A percentile compares a stretch with the other conserved stretches of the same genome.
These are phyloP conservation scores for Diglossa cyanea DNA, from an alignment of 2,797 vertebrate genomes.

Conservation along the genomic window DNA sequence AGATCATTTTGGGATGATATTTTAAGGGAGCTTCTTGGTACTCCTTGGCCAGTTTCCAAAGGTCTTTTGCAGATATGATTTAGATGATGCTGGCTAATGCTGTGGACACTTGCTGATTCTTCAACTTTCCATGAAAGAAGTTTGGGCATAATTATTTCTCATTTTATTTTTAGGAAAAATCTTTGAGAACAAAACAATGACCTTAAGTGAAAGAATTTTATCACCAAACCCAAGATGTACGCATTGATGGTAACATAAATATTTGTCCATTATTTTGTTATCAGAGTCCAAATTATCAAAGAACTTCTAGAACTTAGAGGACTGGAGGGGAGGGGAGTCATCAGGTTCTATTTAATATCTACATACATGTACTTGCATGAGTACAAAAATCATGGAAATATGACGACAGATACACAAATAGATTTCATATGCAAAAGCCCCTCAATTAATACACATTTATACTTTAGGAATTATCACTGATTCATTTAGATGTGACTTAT, in stretches of 20 bases:
- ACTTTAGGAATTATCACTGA: background rate
- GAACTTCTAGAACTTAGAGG: background rate
- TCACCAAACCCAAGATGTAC: fast-evolving
- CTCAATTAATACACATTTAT: background rate
- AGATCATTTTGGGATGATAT: background rate
- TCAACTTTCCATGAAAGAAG: background rate
- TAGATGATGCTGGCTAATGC: background rate
- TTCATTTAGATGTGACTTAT: background rate
- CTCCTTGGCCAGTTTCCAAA: background rate
- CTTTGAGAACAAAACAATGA: background rate
- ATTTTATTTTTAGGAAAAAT: background rate
- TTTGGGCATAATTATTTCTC: background rate
- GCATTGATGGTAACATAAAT: background rate
- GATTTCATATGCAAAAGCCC: background rate
- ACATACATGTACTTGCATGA: background rate
- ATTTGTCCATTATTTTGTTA: background rate
- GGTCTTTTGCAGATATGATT: background rate
- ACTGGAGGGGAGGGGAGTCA: background rate
- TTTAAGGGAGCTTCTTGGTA: background rate
- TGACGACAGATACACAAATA: fast-evolving
- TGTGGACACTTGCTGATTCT: background rate
- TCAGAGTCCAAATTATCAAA: background rate
- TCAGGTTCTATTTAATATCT: background rate
- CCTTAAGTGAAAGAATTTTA: background rate
- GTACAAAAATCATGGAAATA: background rate